Percentiles rank a stretch among this genome's conserved stretches.
These are phyloP conservation scores for Psammodynastes pulverulentus DNA, from an alignment of 2,113 vertebrate genomes.

Conservation along the genomic window DNA sequence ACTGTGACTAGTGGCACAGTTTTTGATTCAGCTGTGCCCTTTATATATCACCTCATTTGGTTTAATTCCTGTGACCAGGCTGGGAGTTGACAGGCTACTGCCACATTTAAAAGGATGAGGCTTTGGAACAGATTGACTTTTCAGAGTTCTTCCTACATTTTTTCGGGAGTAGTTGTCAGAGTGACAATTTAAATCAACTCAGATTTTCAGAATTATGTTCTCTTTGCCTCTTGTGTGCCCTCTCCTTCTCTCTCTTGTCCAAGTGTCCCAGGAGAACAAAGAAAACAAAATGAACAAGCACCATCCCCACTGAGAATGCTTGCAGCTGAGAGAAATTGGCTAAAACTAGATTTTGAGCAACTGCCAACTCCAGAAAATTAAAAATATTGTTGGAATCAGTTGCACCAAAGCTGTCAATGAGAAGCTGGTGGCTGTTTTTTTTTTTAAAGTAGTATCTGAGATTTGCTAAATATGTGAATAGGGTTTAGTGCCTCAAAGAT, in stretches of 20 bases:
- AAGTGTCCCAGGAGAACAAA: constrained; percentile 41
- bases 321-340: constrained; percentile 47
- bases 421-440: constrained; percentile 18
- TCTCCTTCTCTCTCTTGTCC: constrained; percentile 33
- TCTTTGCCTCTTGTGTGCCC: neutral
- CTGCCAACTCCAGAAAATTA: constrained; percentile 36
- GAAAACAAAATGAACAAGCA: constrained; percentile 42
- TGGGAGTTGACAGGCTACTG: constrained; percentile 26
- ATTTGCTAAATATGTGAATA: neutral
- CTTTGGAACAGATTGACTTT: constrained; percentile 30
- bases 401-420: constrained; percentile 31
- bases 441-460: constrained; percentile 15
- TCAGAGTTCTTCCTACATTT: constrained; percentile 6
- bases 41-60: constrained; percentile 38
- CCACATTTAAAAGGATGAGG: neutral
- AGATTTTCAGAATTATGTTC: constrained; percentile 47
- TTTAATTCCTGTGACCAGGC: constrained; percentile 14
- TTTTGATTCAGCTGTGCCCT: constrained; percentile 45
- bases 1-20: constrained; percentile 46
- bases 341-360: constrained; percentile 52
- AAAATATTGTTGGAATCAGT: neutral
- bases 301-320: constrained; percentile 34
- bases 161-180: constrained; percentile 42
- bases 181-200: constrained; percentile 36
- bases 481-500: neutral